Evolutionary conservation across 2,797 vertebrate genomes (phyloP), one percentile per base, ranked within the genome.

Genomic region (Carcharodon carcharias): DNA sequence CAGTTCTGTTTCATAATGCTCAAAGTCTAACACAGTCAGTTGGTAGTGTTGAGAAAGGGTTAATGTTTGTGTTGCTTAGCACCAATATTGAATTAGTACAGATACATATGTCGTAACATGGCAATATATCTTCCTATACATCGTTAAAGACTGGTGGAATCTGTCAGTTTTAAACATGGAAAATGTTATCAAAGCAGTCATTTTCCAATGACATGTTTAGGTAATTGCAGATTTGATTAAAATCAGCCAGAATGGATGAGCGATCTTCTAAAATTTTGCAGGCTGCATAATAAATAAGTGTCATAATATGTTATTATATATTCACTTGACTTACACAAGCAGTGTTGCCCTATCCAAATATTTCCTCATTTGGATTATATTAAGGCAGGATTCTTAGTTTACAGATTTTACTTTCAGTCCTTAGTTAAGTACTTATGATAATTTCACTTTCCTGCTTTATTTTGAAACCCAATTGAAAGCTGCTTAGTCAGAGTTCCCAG

Each of bases 201-300:
- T 91, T 96, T 93, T 91, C 63, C 82, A 91, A 71, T 93, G 65
- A 23, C 63, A 96, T 58, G 26, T 77, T 92, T 92, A 96, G 96
- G 80, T 93, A 96, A 56, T 96, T 94, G 88, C 65, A 58, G n/a
- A 16, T 96, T 80, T 96, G 96, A 92, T 94, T 96, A 96, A 93
- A 94, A 89, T 92, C 88, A 67, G 69, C 91, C 67, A 93, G 88
- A 77, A 92, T 31, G 73, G 92, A 69, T 89, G 94, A 93, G 89
- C 40, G 56, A 56, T 95, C 54, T n/a, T 96, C 54, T 88, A 95
- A 95, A 96, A 67, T 18, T 67, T 96, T 96, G 96, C 95, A 96
- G 96, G 96, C 96, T 96, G 80, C 95, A 91, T 56, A 71, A 65
- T 77, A 96, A 92, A 31, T 82, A 85, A 0, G 23, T 61, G 77